Conservation (phyloP, 2,888 invertebrate species). For the Argyra leucocephala region DNA sequence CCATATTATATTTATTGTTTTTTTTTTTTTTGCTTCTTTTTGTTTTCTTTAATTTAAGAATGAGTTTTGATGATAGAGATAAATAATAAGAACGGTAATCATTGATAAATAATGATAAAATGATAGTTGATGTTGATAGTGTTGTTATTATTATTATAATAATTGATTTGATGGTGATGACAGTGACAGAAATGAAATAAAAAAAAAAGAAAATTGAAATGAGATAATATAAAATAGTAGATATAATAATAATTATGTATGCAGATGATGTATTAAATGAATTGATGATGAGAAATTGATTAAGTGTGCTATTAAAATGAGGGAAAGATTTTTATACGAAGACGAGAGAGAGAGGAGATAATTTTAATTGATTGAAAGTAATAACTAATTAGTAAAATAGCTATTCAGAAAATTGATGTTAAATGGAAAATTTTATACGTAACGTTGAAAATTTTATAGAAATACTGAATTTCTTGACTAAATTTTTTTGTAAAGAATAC, state of each 20-base stretch:
- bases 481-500: too few relatives aligned
- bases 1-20: too few relatives aligned
- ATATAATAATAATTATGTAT: not conserved
- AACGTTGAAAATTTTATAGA: too few relatives aligned
- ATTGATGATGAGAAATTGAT: constrained; percentile 6
- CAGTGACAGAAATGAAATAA: not conserved
- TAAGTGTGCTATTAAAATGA: not conserved
- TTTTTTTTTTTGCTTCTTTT: too few relatives aligned
- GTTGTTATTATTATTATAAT: not conserved
- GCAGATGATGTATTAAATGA: constrained; percentile 1
- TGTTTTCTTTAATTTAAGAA: not conserved
- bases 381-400: too few relatives aligned
- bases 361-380: too few relatives aligned
- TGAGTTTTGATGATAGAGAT: not conserved
- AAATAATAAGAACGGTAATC: not conserved
- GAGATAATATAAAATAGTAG: not conserved
- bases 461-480: too few relatives aligned
- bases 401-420: too few relatives aligned
- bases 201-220: not conserved
- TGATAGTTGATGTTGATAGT: not conserved
- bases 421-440: too few relatives aligned
- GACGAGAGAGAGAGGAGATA: too few relatives aligned
- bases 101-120: not conserved
- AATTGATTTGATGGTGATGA: not conserved
- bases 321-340: too few relatives aligned